A percentile compares a stretch with the other conserved stretches of the same genome.
These are phyloP conservation scores for Chionodraco myersi DNA, from an alignment of 2,113 vertebrate species.

Conservation along the genomic window DNA sequence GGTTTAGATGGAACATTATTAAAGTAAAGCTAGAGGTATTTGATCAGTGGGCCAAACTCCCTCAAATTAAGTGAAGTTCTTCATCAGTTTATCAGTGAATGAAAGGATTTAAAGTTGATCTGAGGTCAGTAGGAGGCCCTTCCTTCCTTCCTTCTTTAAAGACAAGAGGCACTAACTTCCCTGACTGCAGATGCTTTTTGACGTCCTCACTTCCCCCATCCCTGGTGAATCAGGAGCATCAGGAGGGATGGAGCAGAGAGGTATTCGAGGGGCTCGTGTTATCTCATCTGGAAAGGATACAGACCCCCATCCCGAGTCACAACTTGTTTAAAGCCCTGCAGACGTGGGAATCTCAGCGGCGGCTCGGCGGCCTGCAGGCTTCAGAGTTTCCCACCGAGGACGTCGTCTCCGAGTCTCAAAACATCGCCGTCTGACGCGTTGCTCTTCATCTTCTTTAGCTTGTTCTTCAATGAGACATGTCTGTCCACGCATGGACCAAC, in stretches of 20 bases:
- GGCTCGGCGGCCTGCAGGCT: constrained; percentile 63
- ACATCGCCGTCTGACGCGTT: background rate
- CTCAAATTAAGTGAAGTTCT: background rate
- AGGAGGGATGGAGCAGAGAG: constrained; percentile 36
- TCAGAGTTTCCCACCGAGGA: constrained; percentile 27
- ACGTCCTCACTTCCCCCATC: too few relatives aligned
- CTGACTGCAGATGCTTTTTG: background rate
- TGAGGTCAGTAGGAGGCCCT: constrained; percentile 27
- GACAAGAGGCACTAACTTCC: constrained; percentile 16
- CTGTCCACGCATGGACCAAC: too few relatives aligned
- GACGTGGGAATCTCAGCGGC: constrained; percentile 49
- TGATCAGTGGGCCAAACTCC: background rate
- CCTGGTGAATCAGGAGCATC: background rate
- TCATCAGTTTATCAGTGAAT: constrained; percentile 5
- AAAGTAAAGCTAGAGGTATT: background rate
- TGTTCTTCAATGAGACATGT: too few relatives aligned
- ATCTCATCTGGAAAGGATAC: constrained; percentile 74
- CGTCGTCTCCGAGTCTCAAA: constrained; percentile 28
- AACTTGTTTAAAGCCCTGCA: constrained; percentile 63
- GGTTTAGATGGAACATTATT: background rate
- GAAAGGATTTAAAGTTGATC: background rate
- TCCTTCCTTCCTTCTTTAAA: constrained; percentile 23
- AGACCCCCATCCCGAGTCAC: constrained; percentile 52
- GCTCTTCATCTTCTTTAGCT: background rate
- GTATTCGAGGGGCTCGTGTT: constrained; percentile 53